Conservation (phyloP, 2,888 invertebrate genomes). For the Oasisia sp. region DNA sequence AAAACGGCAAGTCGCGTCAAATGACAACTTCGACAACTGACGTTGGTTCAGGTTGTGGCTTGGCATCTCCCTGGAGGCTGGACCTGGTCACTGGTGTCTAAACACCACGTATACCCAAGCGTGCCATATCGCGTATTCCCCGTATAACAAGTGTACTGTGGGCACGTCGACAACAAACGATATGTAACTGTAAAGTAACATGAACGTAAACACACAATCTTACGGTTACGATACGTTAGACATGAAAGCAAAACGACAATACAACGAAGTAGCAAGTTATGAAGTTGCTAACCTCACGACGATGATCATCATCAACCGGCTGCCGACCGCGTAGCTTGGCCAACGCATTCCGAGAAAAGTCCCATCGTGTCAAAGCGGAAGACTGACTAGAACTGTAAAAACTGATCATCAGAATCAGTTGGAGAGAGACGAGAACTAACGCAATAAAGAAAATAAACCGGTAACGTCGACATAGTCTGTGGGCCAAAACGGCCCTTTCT, state of each 20-base stretch:
- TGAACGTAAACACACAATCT: no score
- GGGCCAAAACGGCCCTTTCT: neutral
- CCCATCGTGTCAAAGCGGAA: neutral
- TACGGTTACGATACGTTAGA: no score
- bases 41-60: no score
- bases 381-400: neutral
- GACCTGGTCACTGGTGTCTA: no score
- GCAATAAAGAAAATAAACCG: neutral
- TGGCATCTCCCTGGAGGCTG: no score
- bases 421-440: neutral
- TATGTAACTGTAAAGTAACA: neutral
- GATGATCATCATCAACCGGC: neutral
- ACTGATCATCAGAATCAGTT: neutral
- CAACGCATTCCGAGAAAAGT: neutral
- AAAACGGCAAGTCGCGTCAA: no score
- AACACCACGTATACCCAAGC: no score
- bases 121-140: neutral
- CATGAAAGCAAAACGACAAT: neutral
- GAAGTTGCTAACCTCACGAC: no score
- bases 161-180: neutral
- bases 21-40: no score
- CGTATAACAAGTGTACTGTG: neutral
- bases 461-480: neutral
- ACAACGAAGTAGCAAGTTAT: neutral
- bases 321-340: neutral